These are phyloP conservation scores for Heterohyrax brucei DNA, from an alignment of 2,797 vertebrate species.

Conservation along the genomic window DNA sequence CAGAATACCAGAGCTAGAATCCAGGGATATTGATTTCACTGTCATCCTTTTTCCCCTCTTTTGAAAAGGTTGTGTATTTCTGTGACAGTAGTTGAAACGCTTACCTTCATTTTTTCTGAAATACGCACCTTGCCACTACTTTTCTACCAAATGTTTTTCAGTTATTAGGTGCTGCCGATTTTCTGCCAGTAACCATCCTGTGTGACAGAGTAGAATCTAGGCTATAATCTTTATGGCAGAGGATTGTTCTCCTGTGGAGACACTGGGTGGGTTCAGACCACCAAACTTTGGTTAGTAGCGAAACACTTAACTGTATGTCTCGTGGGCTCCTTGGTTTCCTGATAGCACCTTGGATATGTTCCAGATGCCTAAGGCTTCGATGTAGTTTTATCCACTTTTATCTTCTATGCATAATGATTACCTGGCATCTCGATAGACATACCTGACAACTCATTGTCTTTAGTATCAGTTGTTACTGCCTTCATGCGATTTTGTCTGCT, in stretches of 20 bases:
- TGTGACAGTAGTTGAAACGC: background rate
- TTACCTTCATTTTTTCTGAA: constrained; percentile 15
- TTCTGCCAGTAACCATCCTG: too few relatives aligned
- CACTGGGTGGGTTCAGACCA: too few relatives aligned
- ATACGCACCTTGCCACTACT: background rate
- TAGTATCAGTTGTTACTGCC: background rate
- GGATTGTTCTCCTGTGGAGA: too few relatives aligned
- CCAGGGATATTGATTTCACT: background rate
- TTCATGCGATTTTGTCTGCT: background rate
- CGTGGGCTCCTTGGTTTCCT: background rate
- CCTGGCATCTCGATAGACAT: background rate
- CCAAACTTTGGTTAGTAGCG: too few relatives aligned
- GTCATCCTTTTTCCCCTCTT: background rate
- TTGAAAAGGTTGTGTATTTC: background rate
- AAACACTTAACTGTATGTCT: too few relatives aligned
- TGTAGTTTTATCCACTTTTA: background rate
- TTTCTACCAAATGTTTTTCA: background rate
- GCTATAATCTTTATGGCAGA: background rate
- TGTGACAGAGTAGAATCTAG: too few relatives aligned
- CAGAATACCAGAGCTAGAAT: background rate
- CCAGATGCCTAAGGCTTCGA: background rate
- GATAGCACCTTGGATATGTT: background rate
- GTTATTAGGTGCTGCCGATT: too few relatives aligned
- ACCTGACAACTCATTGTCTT: background rate
- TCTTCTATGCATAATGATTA: background rate